Evolutionary conservation across 2,113 vertebrate species (phyloP).

Genomic region (Myiopsitta monachus): DNA sequence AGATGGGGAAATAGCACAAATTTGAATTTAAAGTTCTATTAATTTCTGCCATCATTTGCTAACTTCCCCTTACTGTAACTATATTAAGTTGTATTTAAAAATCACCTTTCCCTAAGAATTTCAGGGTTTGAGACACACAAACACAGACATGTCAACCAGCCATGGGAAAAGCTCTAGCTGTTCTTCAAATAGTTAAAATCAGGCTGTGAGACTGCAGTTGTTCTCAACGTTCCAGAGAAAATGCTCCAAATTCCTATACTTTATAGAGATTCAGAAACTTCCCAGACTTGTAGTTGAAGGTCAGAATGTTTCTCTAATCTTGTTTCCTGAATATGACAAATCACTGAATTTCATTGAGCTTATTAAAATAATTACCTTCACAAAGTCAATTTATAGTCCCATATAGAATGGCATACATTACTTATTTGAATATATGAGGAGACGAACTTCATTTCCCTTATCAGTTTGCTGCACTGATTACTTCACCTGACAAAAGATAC

Average conservation of each 20-base stretch:
- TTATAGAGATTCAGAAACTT: background rate
- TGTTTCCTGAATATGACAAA: background rate
- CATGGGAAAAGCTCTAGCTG: background rate
- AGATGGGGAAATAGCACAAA: background rate
- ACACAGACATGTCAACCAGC: background rate
- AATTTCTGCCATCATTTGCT: background rate
- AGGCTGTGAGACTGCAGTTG: background rate
- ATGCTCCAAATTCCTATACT: background rate
- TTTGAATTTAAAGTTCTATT: background rate
- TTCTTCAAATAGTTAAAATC: background rate
- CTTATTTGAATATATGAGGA: background rate
- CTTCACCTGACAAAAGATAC: background rate
- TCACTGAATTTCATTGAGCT: background rate
- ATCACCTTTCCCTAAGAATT: background rate
- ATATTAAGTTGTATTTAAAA: background rate
- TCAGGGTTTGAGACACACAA: background rate
- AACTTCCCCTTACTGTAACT: background rate
- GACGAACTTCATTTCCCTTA: background rate
- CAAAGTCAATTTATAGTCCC: background rate
- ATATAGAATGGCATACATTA: background rate
- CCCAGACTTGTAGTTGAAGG: background rate
- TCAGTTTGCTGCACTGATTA: background rate
- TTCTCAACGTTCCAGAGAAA: background rate
- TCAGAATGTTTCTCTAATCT: background rate
- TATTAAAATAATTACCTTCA: background rate